Evolutionary conservation across 2,888 invertebrate genomes (phyloP).

Genomic region (Perizoma affinitatum): DNA sequence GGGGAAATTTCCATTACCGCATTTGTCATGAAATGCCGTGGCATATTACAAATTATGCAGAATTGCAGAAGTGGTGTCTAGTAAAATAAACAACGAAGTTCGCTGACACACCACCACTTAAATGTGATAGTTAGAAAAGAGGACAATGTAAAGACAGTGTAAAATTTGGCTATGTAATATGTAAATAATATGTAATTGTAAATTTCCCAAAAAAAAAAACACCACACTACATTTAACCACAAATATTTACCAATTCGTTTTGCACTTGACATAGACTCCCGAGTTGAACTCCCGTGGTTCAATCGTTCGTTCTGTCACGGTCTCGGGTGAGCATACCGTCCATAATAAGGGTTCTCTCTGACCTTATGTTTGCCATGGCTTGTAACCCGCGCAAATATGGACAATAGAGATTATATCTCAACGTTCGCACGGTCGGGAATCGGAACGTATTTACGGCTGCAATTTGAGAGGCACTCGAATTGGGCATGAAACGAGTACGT

Average conservation of each 20-base stretch:
- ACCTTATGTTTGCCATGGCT: conserved; percentile 57
- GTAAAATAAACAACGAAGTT: too few relatives aligned
- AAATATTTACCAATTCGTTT: conserved; percentile 20
- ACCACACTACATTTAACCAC: not conserved
- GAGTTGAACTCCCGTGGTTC: conserved; percentile 35
- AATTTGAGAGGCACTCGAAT: conserved; percentile 50
- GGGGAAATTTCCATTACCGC: conserved; percentile 33
- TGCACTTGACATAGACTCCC: conserved; percentile 17
- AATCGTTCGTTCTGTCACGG: conserved; percentile 52
- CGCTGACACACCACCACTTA: too few relatives aligned
- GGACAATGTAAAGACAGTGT: too few relatives aligned
- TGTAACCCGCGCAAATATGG: conserved; percentile 65
- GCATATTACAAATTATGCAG: too few relatives aligned
- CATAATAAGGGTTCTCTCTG: conserved; percentile 69
- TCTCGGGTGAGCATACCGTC: conserved; percentile 48
- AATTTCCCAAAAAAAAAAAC: too few relatives aligned
- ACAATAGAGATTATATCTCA: conserved; percentile 63
- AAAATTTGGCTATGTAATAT: too few relatives aligned
- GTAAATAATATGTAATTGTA: too few relatives aligned
- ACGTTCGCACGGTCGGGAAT: conserved; percentile 66
- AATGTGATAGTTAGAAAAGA: too few relatives aligned
- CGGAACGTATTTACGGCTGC: conserved; percentile 51
- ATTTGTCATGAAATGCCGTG: conserved; percentile 24
- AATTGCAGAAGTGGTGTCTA: too few relatives aligned
- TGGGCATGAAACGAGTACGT: conserved; percentile 30